Percentiles rank a stretch among this genome's conserved stretches.
Evolutionary conservation across 2,113 vertebrate species (phyloP).

Genomic region (Drymodes brunneopygia): DNA sequence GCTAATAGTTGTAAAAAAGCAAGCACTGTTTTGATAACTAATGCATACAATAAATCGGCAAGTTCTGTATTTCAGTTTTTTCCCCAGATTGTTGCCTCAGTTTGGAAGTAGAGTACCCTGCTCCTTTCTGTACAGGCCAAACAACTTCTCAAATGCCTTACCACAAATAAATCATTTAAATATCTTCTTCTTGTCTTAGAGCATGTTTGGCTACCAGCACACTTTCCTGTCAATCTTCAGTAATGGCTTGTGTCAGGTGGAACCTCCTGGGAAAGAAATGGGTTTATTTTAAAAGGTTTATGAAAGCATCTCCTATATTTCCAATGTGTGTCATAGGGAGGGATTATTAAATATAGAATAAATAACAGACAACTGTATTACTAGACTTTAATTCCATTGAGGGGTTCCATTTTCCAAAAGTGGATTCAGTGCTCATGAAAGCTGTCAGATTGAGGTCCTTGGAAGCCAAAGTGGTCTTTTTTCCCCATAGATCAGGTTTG

Average conservation of each 20-base stretch:
- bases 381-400: slow-evolving; percentile 48
- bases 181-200: slow-evolving; percentile 46
- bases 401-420: slow-evolving; percentile 40
- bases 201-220: slow-evolving; percentile 52
- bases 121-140: neutral
- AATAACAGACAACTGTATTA: slow-evolving; percentile 64
- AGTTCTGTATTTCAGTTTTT: neutral
- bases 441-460: slow-evolving; percentile 28
- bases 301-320: slow-evolving; percentile 61
- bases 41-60: neutral
- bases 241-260: slow-evolving; percentile 70
- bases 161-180: slow-evolving; percentile 64
- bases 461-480: slow-evolving; percentile 19
- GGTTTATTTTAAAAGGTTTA: slow-evolving; percentile 72
- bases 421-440: slow-evolving; percentile 55
- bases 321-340: slow-evolving; percentile 42
- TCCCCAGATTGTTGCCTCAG: neutral
- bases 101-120: neutral
- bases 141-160: slow-evolving; percentile 29
- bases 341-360: slow-evolving; percentile 76
- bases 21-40: slow-evolving; percentile 12
- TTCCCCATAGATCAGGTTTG: neutral
- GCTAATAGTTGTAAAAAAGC: neutral
- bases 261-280: slow-evolving; percentile 66
- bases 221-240: slow-evolving; percentile 69